A percentile compares a stretch with the other conserved stretches of the same genome.
These are phyloP conservation scores for Spilarctia lutea DNA, from an alignment of 2,888 invertebrate genomes.

Conservation along the genomic window DNA sequence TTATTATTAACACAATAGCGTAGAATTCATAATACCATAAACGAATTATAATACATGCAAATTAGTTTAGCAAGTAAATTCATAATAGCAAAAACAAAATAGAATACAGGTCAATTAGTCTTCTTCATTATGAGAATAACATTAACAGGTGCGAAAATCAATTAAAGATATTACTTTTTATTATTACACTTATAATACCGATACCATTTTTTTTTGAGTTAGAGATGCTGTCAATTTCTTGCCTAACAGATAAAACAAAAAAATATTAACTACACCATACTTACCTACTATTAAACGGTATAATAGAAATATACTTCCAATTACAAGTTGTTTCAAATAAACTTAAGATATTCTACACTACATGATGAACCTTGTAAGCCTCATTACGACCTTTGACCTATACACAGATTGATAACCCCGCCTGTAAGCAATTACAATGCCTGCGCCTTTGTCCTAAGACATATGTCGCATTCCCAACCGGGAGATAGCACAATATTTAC, in stretches of 20 bases:
- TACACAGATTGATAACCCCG: slow-evolving; percentile 57
- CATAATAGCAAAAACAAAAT: not conserved
- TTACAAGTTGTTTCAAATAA: not conserved
- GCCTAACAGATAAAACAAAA: no score
- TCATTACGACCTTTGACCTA: slow-evolving; percentile 51
- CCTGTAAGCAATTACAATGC: slow-evolving; percentile 61
- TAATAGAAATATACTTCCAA: not conserved
- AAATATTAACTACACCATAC: no score
- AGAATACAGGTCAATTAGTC: not conserved
- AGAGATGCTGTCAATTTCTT: not conserved
- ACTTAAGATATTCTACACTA: slow-evolving; percentile 11
- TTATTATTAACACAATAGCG: not conserved
- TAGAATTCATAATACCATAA: not conserved
- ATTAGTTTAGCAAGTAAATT: no score
- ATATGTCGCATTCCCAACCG: slow-evolving; percentile 52
- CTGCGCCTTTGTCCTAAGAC: slow-evolving; percentile 55
- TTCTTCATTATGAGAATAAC: not conserved
- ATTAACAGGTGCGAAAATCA: not conserved
- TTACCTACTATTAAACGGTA: not conserved
- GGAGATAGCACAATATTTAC: slow-evolving; percentile 46
- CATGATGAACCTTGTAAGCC: slow-evolving; percentile 14
- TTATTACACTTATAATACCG: not conserved
- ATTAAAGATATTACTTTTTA: not conserved
- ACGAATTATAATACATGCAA: not conserved
- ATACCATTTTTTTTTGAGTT: not conserved